Base-by-base conservation (phyloP, 2,797 vertebrate genomes). In the Halcyon badia region DNA sequence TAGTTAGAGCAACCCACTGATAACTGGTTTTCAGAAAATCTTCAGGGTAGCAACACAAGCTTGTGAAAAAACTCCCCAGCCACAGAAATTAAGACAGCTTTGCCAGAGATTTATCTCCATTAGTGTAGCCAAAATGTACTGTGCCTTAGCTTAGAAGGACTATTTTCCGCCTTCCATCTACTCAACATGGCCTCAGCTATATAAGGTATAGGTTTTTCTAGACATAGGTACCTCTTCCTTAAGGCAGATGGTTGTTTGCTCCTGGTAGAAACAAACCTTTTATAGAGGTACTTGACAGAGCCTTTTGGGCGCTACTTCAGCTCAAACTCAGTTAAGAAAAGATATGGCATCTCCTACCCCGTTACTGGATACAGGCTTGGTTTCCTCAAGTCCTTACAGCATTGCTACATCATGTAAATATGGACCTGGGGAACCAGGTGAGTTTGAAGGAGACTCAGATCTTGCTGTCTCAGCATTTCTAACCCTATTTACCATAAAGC, bases 401-500 rank as follows among this genome's bases (percentile, higher is more conserved):
- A 42, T 12, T 69, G 33, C 30, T 35, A 9, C 18, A 13, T 18
- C 51, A 24, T 15, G 77, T 25, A 81, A 66, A 48, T 17, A 48
- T 1, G 5, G 65, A 35, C 6, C 46, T 62, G 28, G 80, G 49
- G 44, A 88, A 58, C 11, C 46, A 18, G 7, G 1, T 20, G 46
- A 58, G 33, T 84, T 81, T 28, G 44, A 86, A 83, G 72, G 44
- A 84, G 70, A 69, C 75, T 89, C 69, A 25, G 30, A 58, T 65
- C 87, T 71, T 76, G 62, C 73, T 84, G 46, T 56, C 56, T 92
- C 87, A 83, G 46, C 78, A 35, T 42, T 95, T 79, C 75, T 54
- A n/a, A n/a, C 19, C 16, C 70, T 80, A 57, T 41, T 58, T 77
- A 48, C 42, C 57, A 66, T 56, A 83, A 83, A 83, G 39, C 60